A percentile compares a stretch with the other conserved stretches of the same genome.
These are phyloP conservation scores for Orycteropus afer DNA, from an alignment of 2,113 vertebrate species.

Conservation along the genomic window DNA sequence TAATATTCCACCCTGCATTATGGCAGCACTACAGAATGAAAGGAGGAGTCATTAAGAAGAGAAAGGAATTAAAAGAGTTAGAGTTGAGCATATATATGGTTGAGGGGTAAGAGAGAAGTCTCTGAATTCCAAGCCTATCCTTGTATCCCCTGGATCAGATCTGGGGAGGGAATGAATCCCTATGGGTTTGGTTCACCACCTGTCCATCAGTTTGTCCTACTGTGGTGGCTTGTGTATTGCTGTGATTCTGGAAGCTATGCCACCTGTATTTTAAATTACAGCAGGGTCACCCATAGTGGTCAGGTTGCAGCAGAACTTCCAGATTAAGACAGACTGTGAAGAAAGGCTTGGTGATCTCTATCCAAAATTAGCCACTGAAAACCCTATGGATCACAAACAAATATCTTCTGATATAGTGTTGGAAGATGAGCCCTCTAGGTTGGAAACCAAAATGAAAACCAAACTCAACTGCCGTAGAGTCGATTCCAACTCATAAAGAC, in stretches of 20 bases:
- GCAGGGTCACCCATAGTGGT: not conserved
- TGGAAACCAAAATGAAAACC: too few species aligned
- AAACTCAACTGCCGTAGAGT: too few species aligned
- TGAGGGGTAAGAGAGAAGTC: not conserved
- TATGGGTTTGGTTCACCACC: not conserved
- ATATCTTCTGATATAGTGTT: not conserved
- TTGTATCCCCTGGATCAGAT: not conserved
- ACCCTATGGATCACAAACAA: not conserved
- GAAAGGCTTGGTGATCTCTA: not conserved
- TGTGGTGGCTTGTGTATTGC: not conserved
- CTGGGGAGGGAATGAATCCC: not conserved
- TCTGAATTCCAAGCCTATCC: not conserved
- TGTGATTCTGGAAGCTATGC: not conserved
- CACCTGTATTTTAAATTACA: not conserved
- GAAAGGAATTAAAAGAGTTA: not conserved
- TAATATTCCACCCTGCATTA: not conserved
- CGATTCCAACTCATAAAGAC: too few species aligned
- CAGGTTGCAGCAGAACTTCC: not conserved
- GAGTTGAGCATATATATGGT: not conserved
- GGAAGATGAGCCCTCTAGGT: not conserved
- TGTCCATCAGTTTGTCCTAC: not conserved
- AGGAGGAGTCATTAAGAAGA: not conserved
- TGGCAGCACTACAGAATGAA: not conserved
- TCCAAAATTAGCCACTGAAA: not conserved
- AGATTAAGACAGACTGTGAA: not conserved